Evolutionary conservation across 2,888 invertebrate genomes (phyloP).

Genomic region (Drosophila setosimentum): DNA sequence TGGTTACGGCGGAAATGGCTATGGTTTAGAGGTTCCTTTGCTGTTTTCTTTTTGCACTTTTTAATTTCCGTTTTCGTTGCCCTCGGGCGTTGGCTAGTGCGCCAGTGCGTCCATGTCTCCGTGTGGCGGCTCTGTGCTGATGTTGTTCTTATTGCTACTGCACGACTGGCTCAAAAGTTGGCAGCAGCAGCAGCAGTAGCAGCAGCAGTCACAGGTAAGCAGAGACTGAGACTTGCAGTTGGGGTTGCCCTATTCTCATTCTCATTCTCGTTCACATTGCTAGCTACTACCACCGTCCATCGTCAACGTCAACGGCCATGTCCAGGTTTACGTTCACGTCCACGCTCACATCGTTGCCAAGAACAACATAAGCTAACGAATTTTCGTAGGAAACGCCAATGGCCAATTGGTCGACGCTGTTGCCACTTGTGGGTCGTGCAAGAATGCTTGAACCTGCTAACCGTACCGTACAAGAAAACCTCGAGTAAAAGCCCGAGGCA

Average conservation of each 20-base stretch:
- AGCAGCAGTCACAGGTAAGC: conserved; percentile 36
- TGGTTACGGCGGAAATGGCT: conserved; percentile 57
- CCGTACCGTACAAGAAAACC: conserved; percentile 52
- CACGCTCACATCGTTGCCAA: conserved; percentile 70
- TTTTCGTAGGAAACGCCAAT: conserved; percentile 67
- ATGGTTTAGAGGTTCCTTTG: conserved; percentile 72
- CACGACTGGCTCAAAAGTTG: conserved; percentile 56
- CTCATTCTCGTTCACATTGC: conserved; percentile 20
- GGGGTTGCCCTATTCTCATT: conserved; percentile 36
- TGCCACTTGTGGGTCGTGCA: conserved; percentile 30
- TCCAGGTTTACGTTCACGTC: not conserved
- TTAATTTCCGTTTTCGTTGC: conserved; percentile 77
- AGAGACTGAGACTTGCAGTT: conserved; percentile 42
- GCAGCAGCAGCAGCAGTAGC: conserved; percentile 55
- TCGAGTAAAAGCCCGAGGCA: conserved; percentile 26
- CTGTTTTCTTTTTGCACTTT: conserved; percentile 80
- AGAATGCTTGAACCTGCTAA: conserved; percentile 52
- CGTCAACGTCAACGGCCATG: conserved; percentile 1
- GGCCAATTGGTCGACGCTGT: conserved; percentile 53
- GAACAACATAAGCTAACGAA: conserved; percentile 72
- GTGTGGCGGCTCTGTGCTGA: conserved; percentile 37
- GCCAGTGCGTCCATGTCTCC: conserved; percentile 23
- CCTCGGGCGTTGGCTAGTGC: conserved; percentile 50
- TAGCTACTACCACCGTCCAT: not conserved
- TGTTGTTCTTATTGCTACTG: conserved; percentile 53